A percentile compares a stretch with the other conserved stretches of the same genome.
These are phyloP conservation scores for Ptilonorhynchus violaceus DNA, from an alignment of 2,113 vertebrate genomes.

Conservation along the genomic window DNA sequence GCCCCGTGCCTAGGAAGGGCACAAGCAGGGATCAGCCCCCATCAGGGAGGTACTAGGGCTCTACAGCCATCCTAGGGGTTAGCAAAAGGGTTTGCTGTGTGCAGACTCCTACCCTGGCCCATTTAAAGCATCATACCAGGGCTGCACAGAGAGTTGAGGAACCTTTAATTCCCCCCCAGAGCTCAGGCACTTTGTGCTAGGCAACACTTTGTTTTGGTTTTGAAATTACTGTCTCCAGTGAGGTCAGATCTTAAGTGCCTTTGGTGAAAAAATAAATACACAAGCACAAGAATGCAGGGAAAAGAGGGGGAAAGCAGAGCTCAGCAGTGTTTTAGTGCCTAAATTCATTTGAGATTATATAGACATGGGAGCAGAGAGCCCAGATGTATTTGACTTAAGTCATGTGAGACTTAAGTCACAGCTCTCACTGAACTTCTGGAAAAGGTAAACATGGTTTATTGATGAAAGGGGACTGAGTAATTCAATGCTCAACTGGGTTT, in stretches of 20 bases:
- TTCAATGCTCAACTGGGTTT: not conserved
- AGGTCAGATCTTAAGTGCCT: conserved; percentile 6
- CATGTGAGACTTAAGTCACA: not conserved
- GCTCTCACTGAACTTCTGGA: not conserved
- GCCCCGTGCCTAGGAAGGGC: not conserved
- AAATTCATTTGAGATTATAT: not conserved
- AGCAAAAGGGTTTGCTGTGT: not conserved
- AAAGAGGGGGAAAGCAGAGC: not conserved
- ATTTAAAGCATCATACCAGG: not conserved
- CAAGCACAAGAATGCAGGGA: not conserved
- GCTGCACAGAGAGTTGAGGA: not conserved
- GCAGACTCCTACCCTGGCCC: not conserved
- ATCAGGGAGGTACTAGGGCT: not conserved
- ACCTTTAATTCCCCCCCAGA: not conserved
- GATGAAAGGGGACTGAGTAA: not conserved
- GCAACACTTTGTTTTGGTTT: conserved; percentile 14
- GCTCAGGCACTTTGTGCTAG: not conserved
- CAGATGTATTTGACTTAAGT: not conserved
- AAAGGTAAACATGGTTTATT: not conserved
- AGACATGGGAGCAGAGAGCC: not conserved
- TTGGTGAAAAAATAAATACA: not conserved
- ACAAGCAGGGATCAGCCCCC: not conserved
- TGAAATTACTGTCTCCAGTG: not conserved
- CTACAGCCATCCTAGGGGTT: not conserved
- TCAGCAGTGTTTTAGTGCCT: not conserved